Base-by-base conservation (phyloP, 2,113 vertebrate species). In the Charadrius vociferus region DNA sequence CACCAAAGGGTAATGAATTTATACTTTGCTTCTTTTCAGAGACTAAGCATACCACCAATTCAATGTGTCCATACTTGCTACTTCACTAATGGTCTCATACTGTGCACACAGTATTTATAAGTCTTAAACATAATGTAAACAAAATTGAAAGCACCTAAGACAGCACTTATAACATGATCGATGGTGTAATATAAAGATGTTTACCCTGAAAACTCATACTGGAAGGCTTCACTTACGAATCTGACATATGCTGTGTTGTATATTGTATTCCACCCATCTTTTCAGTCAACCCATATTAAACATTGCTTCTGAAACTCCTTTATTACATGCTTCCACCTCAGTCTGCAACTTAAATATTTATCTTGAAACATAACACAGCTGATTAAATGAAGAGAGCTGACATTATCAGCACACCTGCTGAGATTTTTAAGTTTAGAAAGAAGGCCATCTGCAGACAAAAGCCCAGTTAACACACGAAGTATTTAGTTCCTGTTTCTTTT, bases 301-400 rank as follows among this genome's bases (percentile, higher is more conserved):
- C 14, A 61, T 4, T 49, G 32, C 49, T 91, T 78, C 61, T 71
- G 81, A 71, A 79, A 82, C 34, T 85, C 47, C 47, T 80, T 93
- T 88, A 89, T 87, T 91, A 81, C 34, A 79, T 45, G 29, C 12
- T 81, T 80, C 66, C 21, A 58, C 14, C 37, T 74, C 62, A 88
- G 81, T 22, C 79, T 78, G 43, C 49, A 92, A 79, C 49, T 68
- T 87, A 74, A 93, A 83, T 90, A 93, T 87, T 93, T 94, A 80
- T 66, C 71, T 61, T 62, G 58, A 88, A 94, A 85, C 15, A 43
- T 50, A 90, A 90, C 56, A 87, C 55, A 79, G 87, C 34, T 94
- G 87, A 79, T 84, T 81, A 90, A 89, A 86, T 47, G 80, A 72
- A 90, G 21, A 87, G 41, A 87, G 37, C 32, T 82, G 58, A 73